Base-by-base conservation (phyloP, 2,888 invertebrate species). In the Encarsia formosa region DNA sequence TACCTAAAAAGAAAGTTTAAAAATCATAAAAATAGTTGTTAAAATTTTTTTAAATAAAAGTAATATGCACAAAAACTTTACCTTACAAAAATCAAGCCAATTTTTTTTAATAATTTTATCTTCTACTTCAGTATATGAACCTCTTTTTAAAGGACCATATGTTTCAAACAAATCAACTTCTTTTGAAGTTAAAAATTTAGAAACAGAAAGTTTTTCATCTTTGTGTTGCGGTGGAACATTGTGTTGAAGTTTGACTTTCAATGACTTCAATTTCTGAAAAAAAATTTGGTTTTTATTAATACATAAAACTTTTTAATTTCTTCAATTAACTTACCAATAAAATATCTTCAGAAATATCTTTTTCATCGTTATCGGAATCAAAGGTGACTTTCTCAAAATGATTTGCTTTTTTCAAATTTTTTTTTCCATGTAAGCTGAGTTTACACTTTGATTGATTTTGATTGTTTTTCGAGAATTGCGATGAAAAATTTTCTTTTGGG, bases 61-160 rank as follows among this genome's bases (percentile, higher is more conserved):
- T n/a, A 8, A 5, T 18, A 9, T n/a, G n/a, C 4, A 29, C 35
- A 2, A 2, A 29, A 41, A 15, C 32, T n/a, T 11, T 56, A 69
- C 69, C 26, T 62, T 9, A 43, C 69, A 69, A 59, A 69, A 69
- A 18, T 18, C 39, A 32, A 58, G 26, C 69, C 70, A 69, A 41
- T 69, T 69, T 16, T 55, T 29, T n/a, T 20, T 56, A 15, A 69
- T 64, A 40, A 54, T 59, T 38, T 58, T 37, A 51, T 69, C 66
- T 47, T 69, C 69, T 2, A 0, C 23, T 3, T 51, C 15, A 15
- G 55, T 50, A 46, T 54, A 69, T 4, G 4, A 0, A n/a, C 63
- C 64, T 35, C 45, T 61, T 48, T 61, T 64, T 4, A 70, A 39
- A 11, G 61, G 61, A 3, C 60, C 64, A 41, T 59, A 55, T 22